Evolutionary conservation across 2,888 invertebrate species (phyloP), one percentile per base, ranked within the genome.

Genomic region (Pycnomerus fuliginosus): DNA sequence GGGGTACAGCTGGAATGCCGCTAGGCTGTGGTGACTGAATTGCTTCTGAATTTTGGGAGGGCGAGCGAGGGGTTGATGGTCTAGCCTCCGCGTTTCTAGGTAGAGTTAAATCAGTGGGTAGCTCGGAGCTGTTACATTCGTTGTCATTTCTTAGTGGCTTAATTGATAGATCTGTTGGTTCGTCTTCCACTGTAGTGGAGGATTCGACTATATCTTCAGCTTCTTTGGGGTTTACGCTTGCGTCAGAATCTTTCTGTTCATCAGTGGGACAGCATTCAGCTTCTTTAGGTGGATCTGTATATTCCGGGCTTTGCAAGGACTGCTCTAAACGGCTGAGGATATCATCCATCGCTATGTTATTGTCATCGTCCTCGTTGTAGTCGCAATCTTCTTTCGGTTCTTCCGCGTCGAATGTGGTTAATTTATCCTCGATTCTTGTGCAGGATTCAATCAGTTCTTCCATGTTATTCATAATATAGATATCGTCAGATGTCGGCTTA

Each of bases 1-100:
- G 81, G 23, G 83, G 82, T 27, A 85, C 78, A 22, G 83, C 82
- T 15, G 85, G 83, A 40, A 85, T 80, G 12, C 84, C 85, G 55
- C 84, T 85, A 2, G 84, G 84, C 57, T 83, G 83, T 2, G 86
- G 85, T 3, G 86, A 85, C 65, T 85, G 85, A 64, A 84, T 79
- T 20, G 85, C 80, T 65, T 85, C 85, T 1, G 85, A 85, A 58
- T 80, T 83, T 48, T 83, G 76, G 1, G 85, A 85, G 3, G 80
- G 79, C 3, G 84, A 83, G 44, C 85, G 73, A 53, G 74, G 73
- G 53, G 76, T 69, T 47, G 74, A 65, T 3, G 48, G 35, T 16
- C 48, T 51, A 31, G 74, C 75, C 32, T 76, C 73, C 31, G 54
- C 48, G 11, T 48, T 42, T 67, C 80, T 80, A 55, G 77, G 84